These are phyloP conservation scores for Bombyx mandarina DNA, from an alignment of 1,140 invertebrate genomes.

Conservation along the genomic window DNA sequence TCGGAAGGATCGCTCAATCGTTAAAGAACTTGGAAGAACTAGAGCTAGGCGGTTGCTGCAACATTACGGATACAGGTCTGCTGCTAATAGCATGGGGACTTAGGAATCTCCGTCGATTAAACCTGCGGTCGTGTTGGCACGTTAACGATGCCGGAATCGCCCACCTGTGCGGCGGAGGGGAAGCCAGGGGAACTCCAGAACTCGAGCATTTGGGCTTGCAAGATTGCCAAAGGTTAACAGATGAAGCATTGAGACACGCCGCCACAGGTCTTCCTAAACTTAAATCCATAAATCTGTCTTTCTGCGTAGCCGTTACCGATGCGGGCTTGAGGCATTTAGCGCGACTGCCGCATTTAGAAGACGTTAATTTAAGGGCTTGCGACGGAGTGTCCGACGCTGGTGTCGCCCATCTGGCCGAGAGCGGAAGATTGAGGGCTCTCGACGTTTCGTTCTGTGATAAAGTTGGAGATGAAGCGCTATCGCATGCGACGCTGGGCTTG, in stretches of 20 bases:
- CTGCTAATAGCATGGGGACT: conserved; percentile 89
- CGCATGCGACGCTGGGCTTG: conserved; percentile 89
- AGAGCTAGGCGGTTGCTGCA: conserved; percentile 91
- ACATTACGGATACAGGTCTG: conserved; percentile 90
- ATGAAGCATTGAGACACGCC: conserved; percentile 89
- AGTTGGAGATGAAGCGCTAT: conserved; percentile 90
- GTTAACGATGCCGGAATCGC: conserved; percentile 92
- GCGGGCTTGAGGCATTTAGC: conserved; percentile 91
- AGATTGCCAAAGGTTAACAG: conserved; percentile 94
- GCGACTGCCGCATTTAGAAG: conserved; percentile 84
- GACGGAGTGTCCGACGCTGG: conserved; percentile 95
- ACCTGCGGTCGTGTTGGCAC: conserved; percentile 92
- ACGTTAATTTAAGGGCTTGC: conserved; percentile 93
- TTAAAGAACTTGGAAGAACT: conserved; percentile 90
- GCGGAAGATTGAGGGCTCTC: conserved; percentile 82
- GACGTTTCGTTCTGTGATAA: conserved; percentile 97
- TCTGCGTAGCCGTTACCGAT: conserved; percentile 94
- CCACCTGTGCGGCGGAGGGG: conserved; percentile 84
- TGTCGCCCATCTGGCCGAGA: conserved; percentile 91
- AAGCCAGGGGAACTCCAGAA: conserved; percentile 75
- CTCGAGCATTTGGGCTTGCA: conserved; percentile 91
- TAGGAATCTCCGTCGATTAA: conserved; percentile 85
- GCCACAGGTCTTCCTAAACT: conserved; percentile 84
- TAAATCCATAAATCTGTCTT: conserved; percentile 89
- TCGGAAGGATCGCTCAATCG: conserved; percentile 86